Conservation (phyloP, 2,113 vertebrate species). For the Mus spicilegus region DNA sequence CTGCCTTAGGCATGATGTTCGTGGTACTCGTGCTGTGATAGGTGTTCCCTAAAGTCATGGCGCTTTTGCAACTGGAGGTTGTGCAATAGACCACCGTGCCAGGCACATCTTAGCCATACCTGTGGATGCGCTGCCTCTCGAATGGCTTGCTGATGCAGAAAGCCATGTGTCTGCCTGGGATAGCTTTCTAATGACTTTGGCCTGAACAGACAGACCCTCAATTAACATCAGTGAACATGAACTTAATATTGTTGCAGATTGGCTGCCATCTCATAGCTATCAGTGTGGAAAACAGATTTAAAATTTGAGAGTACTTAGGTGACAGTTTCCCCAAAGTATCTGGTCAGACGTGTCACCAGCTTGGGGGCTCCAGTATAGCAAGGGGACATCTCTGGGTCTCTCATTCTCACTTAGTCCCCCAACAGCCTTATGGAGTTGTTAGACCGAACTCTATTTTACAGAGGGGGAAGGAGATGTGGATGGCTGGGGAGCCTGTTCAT, state of each 20-base stretch:
- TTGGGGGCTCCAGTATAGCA: neutral
- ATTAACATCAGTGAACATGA: neutral
- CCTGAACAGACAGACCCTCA: neutral
- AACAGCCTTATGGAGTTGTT: neutral
- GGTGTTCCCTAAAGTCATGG: neutral
- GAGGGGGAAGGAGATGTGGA: neutral
- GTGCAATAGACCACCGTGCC: neutral
- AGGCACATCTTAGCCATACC: neutral
- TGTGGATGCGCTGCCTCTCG: neutral
- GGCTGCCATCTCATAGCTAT: neutral
- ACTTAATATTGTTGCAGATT: neutral
- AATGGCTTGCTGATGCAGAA: neutral
- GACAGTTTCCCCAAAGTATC: neutral
- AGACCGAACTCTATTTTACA: constrained; percentile 6
- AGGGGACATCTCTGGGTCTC: neutral
- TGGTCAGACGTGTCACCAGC: neutral
- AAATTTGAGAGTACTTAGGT: neutral
- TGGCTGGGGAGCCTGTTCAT: neutral
- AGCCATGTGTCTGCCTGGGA: neutral
- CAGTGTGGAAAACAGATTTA: neutral
- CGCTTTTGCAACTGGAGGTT: neutral
- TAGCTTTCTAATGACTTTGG: neutral
- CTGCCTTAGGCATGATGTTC: neutral
- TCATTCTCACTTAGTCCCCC: neutral
- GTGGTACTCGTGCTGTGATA: neutral